Base-by-base conservation (phyloP, 2,888 invertebrate species). In the Hyppa rectilinea region DNA sequence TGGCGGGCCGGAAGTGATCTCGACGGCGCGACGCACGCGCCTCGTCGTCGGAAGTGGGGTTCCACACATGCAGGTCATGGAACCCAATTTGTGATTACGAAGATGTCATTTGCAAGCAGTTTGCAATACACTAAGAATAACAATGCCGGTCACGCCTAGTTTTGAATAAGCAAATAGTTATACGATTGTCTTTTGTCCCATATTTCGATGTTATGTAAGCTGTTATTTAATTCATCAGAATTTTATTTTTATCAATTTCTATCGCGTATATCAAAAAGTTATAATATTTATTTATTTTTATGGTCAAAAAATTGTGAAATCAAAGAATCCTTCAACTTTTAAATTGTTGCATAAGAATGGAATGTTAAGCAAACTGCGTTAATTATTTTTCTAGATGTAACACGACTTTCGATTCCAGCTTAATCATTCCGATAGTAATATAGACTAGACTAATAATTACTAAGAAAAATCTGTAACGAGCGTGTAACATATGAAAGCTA, bases 1-100 rank as follows among this genome's bases (percentile, higher is more conserved):
- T 81, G 80, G 63, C 75, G 75, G 69, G 63, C 63, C 92, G 94
- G 93, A 94, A 93, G 89, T 89, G 90, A 92, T 93, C 93, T 93
- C 91, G 90, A 83, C 89, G 80, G 56, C 71, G 81, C 88, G 81
- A 77, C 85, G 87, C 87, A 84, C 87, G 86, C 86, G 87, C 90
- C 85, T 70, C 58, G 17, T 59, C 70, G 49, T 87, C 91, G 94
- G 94, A 93, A 92, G 89, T 88, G 84, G 85, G 84, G 80, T 79
- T 85, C 88, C 82, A 83, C 80, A 80, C 86, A 81, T 78, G 81
- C 88, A 86, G 93, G 94, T 94, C 95, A 92, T 89, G 90, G 91
- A 94, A 93, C 93, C 89, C 90, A 87, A 87, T 87, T 85, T 83
- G 84, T 84, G 83, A 89, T 88, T 90, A 89, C 88, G 87, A 91